A percentile compares a stretch with the other conserved stretches of the same genome.
phyloP scores from a whole-genome alignment of 2,797 vertebrate species.

The Toxotes lorentzi region DNA sequence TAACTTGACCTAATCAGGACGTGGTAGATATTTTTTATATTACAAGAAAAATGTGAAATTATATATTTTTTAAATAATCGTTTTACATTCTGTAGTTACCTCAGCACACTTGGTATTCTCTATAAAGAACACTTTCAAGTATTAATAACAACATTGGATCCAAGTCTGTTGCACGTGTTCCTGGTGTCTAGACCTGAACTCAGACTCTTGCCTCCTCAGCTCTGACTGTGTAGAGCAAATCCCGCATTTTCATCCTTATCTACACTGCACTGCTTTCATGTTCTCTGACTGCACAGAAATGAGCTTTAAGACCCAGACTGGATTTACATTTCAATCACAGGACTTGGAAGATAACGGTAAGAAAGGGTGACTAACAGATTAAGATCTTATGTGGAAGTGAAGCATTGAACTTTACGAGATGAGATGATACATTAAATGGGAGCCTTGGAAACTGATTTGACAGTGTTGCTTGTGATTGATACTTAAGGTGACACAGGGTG shows the following conservation, averaged over 20 bases:
- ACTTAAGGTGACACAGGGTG: background rate
- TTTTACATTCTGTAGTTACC: background rate
- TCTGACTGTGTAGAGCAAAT: slow-evolving; percentile 51
- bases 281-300: slow-evolving; percentile 65
- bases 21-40: background rate
- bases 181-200: slow-evolving; percentile 52
- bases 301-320: slow-evolving; percentile 62
- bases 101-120: background rate
- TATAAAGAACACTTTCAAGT: background rate
- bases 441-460: slow-evolving; percentile 33
- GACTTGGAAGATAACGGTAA: slow-evolving; percentile 62
- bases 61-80: background rate
- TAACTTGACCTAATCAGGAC: background rate
- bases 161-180: slow-evolving; percentile 26
- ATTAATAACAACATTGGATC: slow-evolving; percentile 7
- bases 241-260: slow-evolving; percentile 67
- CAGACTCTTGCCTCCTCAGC: slow-evolving; percentile 41
- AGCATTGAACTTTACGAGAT: slow-evolving; percentile 52
- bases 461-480: slow-evolving; percentile 30
- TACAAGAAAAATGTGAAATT: background rate
- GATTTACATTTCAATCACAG: slow-evolving; percentile 78
- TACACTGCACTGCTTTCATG: slow-evolving; percentile 66
- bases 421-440: slow-evolving; percentile 41
- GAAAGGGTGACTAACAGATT: slow-evolving; percentile 69
- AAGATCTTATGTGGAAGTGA: slow-evolving; percentile 55